These are phyloP conservation scores for Leucophenga maculata DNA, from an alignment of 2,888 invertebrate species.

Conservation along the genomic window DNA sequence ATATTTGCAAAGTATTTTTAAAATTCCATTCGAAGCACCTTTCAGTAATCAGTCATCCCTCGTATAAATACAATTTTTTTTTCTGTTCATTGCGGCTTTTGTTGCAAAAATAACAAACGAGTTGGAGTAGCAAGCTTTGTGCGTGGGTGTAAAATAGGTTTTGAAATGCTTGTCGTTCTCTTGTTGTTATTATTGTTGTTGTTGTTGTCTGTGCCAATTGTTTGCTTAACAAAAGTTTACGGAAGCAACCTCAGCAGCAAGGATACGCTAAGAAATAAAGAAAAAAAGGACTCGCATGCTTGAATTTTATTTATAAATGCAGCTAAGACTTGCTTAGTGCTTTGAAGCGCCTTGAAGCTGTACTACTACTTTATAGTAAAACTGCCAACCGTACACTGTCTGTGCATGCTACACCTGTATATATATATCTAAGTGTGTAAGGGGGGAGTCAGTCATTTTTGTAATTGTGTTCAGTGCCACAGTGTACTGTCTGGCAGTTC, in stretches of 20 bases:
- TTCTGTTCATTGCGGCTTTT: slow-evolving; percentile 35
- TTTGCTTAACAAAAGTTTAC: slow-evolving; percentile 68
- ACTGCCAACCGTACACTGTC: too few species aligned
- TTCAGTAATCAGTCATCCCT: too few species aligned
- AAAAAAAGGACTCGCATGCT: neutral
- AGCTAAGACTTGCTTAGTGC: neutral
- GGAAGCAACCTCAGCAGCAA: slow-evolving; percentile 41
- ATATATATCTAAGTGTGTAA: neutral
- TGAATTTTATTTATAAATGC: slow-evolving; percentile 21
- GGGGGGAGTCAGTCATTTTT: neutral
- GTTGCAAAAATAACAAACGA: slow-evolving; percentile 38
- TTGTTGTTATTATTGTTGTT: slow-evolving; percentile 31
- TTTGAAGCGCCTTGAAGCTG: slow-evolving; percentile 51
- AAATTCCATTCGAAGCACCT: too few species aligned
- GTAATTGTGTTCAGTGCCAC: slow-evolving; percentile 18
- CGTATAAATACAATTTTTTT: neutral
- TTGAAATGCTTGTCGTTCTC: slow-evolving; percentile 53
- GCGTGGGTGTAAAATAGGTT: slow-evolving; percentile 55
- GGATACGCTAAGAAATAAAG: neutral
- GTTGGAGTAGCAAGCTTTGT: neutral
- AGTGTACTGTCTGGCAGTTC: slow-evolving; percentile 50
- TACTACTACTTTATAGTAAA: too few species aligned
- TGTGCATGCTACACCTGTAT: too few species aligned
- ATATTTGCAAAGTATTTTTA: too few species aligned
- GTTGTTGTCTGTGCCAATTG: slow-evolving; percentile 57